Conservation (phyloP, 1,140 invertebrate genomes). For the Uloborus diversus region DNA sequence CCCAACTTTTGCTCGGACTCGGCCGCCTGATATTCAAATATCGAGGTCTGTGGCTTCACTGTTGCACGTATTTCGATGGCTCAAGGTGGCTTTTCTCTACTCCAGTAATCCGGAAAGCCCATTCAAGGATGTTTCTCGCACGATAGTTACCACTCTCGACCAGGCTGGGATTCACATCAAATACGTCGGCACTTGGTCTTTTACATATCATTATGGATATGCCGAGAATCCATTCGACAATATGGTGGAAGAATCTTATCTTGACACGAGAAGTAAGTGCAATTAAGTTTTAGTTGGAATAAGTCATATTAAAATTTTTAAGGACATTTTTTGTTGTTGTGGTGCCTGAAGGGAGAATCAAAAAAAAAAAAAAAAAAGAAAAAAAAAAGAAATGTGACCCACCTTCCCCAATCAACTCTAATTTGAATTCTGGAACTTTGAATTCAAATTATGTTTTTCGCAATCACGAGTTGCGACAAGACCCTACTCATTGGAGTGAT, state of each 20-base stretch:
- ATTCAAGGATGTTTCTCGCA: slow-evolving; percentile 76
- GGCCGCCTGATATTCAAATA: slow-evolving; percentile 91
- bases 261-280: slow-evolving; percentile 81
- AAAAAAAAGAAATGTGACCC: too few species aligned
- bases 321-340: background rate
- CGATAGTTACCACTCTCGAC: slow-evolving; percentile 75
- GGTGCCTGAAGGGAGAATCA: too few species aligned
- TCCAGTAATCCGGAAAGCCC: slow-evolving; percentile 75
- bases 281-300: background rate
- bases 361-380: too few species aligned
- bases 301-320: background rate
- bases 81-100: slow-evolving; percentile 73
- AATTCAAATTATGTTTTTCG: too few species aligned
- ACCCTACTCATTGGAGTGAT: too few species aligned
- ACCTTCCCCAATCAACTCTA: background rate
- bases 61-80: slow-evolving; percentile 75
- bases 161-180: slow-evolving; percentile 75
- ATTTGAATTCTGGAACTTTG: too few species aligned
- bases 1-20: slow-evolving; percentile 90
- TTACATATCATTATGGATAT: slow-evolving; percentile 79
- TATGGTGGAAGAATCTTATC: slow-evolving; percentile 78
- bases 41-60: slow-evolving; percentile 86
- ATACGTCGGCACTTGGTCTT: slow-evolving; percentile 74
- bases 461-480: too few species aligned
- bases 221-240: slow-evolving; percentile 78